Conservation (phyloP, 2,797 vertebrate genomes). For the Sebastes dallii region DNA sequence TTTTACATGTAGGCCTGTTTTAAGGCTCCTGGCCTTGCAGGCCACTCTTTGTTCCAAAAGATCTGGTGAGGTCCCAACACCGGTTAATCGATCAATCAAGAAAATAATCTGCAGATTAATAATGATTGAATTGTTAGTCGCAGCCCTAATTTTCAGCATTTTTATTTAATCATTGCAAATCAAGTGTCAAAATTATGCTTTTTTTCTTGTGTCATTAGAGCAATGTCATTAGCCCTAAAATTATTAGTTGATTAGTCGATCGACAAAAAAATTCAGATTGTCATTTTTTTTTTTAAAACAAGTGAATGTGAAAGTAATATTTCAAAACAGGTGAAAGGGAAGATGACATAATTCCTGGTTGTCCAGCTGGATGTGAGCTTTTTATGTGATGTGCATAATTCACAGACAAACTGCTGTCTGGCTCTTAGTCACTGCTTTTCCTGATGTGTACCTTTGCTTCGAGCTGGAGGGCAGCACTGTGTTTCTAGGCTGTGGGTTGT, state of each 20-base stretch:
- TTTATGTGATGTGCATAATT: conserved; percentile 39
- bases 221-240: neutral
- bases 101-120: neutral
- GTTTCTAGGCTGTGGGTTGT: conserved; percentile 65
- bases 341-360: neutral
- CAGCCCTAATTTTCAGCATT: neutral
- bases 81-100: neutral
- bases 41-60: too few species aligned
- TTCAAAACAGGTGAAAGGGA: neutral
- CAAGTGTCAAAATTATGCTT: neutral
- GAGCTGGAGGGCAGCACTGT: conserved; percentile 57
- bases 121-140: neutral
- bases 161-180: neutral
- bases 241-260: neutral
- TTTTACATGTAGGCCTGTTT: too few species aligned
- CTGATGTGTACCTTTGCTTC: conserved; percentile 49
- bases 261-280: neutral
- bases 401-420: conserved; percentile 53
- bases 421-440: conserved; percentile 52
- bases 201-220: neutral
- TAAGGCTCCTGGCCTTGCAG: too few species aligned
- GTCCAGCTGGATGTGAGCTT: conserved; percentile 10
- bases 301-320: neutral
- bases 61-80: too few species aligned
- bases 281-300: neutral